Percentiles rank a stretch among this genome's conserved stretches.
Evolutionary conservation across 2,888 invertebrate genomes (phyloP).

Genomic region (Norana najaformis): DNA sequence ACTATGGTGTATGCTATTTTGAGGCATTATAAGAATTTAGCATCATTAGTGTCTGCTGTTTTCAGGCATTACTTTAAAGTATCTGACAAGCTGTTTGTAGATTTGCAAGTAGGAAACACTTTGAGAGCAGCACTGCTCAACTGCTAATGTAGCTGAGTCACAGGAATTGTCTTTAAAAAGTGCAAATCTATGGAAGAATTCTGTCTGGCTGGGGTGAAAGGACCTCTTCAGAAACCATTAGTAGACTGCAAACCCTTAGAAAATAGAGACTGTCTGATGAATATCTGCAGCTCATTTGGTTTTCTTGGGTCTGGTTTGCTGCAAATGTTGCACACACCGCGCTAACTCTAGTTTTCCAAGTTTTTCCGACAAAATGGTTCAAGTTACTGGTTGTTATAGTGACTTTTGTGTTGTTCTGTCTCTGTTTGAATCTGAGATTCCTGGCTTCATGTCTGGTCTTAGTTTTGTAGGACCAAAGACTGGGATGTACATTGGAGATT

Average conservation of each 20-base stretch:
- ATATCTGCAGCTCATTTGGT: neutral
- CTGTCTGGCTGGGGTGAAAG: neutral
- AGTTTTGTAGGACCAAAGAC: neutral
- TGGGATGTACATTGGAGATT: neutral
- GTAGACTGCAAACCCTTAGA: neutral
- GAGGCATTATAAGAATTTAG: too few species aligned
- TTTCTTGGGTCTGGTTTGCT: neutral
- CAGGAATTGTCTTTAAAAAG: neutral
- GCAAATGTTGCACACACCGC: neutral
- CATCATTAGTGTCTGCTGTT: neutral
- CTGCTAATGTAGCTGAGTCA: neutral
- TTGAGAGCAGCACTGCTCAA: neutral
- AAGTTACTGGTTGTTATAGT: neutral
- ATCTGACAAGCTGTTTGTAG: neutral
- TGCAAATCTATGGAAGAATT: neutral
- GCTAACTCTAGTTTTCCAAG: neutral
- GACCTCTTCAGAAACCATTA: neutral
- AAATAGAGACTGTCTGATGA: neutral
- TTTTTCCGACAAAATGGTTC: neutral
- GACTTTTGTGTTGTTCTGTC: neutral
- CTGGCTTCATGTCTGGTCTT: neutral
- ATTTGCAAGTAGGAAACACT: neutral
- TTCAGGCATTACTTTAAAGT: neutral
- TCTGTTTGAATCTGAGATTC: neutral
- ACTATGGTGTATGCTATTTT: neutral